Conservation (phyloP, 2,797 vertebrate species). For the Dicrostonyx torquatus region DNA sequence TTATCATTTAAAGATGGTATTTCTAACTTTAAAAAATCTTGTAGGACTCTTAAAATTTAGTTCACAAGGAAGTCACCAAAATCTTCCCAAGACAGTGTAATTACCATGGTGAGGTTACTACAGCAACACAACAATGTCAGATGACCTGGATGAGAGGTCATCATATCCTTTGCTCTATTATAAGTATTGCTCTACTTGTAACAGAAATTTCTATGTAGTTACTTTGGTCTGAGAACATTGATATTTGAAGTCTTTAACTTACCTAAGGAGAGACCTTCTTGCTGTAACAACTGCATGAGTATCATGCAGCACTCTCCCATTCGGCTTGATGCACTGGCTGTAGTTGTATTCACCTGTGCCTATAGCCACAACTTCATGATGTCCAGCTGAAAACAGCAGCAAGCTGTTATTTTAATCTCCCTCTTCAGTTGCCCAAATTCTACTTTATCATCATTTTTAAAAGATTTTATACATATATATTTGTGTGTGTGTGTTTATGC, state of each 20-base stretch:
- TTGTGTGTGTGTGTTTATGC: neutral
- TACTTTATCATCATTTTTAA: neutral
- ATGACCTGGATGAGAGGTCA: neutral
- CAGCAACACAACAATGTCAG: neutral
- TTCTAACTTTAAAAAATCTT: neutral
- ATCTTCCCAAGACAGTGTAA: neutral
- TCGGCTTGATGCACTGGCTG: slow-evolving; percentile 83
- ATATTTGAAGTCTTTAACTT: neutral
- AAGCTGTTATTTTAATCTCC: slow-evolving; percentile 23
- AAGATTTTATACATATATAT: neutral
- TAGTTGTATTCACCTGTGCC: slow-evolving; percentile 94
- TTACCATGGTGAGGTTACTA: slow-evolving; percentile 21
- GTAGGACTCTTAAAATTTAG: neutral
- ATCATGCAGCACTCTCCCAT: slow-evolving; percentile 93
- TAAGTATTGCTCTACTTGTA: neutral
- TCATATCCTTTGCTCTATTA: neutral
- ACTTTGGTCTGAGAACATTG: neutral
- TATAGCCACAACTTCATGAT: slow-evolving; percentile 92
- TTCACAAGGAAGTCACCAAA: slow-evolving; percentile 23
- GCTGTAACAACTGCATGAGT: slow-evolving; percentile 93
- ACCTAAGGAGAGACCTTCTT: slow-evolving; percentile 95
- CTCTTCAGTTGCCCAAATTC: neutral
- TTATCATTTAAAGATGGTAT: neutral
- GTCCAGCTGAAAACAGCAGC: slow-evolving; percentile 79
- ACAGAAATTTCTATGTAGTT: neutral